These are phyloP conservation scores for Dasypus novemcinctus DNA, from an alignment of 2,113 vertebrate genomes.

Conservation along the genomic window DNA sequence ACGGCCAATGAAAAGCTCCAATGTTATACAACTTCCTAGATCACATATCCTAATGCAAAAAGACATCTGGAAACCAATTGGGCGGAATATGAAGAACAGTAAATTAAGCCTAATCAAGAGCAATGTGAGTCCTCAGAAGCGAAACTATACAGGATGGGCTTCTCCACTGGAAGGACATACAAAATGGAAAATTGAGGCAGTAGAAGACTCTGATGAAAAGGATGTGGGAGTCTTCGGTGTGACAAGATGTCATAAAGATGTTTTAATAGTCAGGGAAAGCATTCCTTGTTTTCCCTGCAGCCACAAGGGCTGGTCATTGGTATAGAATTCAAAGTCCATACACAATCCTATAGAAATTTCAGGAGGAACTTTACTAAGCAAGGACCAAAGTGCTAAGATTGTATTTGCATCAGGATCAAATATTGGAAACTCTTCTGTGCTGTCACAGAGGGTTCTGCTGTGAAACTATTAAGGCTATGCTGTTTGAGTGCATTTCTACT, in stretches of 20 bases:
- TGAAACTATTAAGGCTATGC: background rate
- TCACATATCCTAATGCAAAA: conserved; percentile 70
- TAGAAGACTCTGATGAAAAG: conserved; percentile 71
- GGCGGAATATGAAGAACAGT: conserved; percentile 70
- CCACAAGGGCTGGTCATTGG: conserved; percentile 65
- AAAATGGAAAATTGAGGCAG: conserved; percentile 66
- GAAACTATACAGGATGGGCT: conserved; percentile 56
- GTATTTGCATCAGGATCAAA: conserved; percentile 35
- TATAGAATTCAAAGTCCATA: conserved; percentile 70
- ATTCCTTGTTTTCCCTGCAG: conserved; percentile 48
- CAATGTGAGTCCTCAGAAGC: conserved; percentile 60
- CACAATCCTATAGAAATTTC: conserved; percentile 46
- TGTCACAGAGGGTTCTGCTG: background rate
- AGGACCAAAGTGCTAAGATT: background rate
- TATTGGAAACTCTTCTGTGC: background rate
- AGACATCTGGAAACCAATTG: conserved; percentile 78
- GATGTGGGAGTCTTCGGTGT: conserved; percentile 64
- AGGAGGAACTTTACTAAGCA: conserved; percentile 52
- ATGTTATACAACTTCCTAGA: conserved; percentile 70
- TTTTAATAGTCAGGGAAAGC: conserved; percentile 73
- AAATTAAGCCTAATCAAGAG: conserved; percentile 68
- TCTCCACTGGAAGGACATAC: conserved; percentile 67
- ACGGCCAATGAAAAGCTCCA: conserved; percentile 39
- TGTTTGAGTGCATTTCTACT: background rate
- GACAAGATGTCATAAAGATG: conserved; percentile 80